Evolutionary conservation across 2,113 vertebrate species (phyloP), one percentile per base, ranked within the genome.

Genomic region (Chaenogobius annularis): DNA sequence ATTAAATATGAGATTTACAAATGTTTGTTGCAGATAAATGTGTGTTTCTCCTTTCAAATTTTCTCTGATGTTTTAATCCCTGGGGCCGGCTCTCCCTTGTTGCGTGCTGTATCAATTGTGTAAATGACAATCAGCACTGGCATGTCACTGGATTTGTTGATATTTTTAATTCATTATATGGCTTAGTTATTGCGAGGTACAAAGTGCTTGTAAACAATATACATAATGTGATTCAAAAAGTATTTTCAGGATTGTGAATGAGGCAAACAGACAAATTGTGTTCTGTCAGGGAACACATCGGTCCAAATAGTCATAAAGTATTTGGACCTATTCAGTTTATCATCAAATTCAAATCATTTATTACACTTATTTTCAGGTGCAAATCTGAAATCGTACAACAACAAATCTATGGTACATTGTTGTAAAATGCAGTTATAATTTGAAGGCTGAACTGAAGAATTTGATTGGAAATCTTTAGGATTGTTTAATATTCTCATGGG

Each of bases 1-100:
- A 90, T 88, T 89, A 87, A 23, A 78, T 84, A 82, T 83, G 80
- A 80, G 76, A 77, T 40, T 87, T 89, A 73, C 70, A 85, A 90
- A 90, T 86, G 71, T 86, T 73, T 72, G 44, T 40, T 50, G 66
- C 77, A 58, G 75, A 81, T 83, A 83, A 85, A 85, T 87, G 75
- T 81, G 84, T 83, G 54, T 55, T 12, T 55, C 10, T 73, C 63
- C 40, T 44, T 44, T 81, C 70, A 88, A 52, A 81, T 89, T 87
- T 80, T 11, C 64, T 66, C 12, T 0, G 50, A 80, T 85, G 76
- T 84, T 85, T 37, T 88, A 91, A 89, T 88, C 85, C 83, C 26
- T 31, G 26, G 26, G 26, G 26, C 4, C 26, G 4, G 1, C 26
- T 1, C 26, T 31, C 26, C 26, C 70, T 26, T 66, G 37, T 69